Evolutionary conservation across 2,888 invertebrate species (phyloP).

Genomic region (Lycia hirtaria): DNA sequence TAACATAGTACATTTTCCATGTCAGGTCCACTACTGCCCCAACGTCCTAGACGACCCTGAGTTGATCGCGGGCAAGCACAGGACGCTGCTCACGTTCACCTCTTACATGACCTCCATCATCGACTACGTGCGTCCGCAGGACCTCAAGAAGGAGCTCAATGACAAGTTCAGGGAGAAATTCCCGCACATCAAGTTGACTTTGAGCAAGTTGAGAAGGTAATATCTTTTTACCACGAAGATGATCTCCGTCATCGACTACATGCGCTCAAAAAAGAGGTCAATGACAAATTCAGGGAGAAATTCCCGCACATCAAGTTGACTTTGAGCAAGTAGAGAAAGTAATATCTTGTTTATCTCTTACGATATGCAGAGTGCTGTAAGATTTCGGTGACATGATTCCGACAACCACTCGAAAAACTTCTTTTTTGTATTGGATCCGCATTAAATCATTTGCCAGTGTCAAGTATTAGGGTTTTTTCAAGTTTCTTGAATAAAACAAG

Average conservation of each 20-base stretch:
- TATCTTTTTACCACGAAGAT: conserved; percentile 87
- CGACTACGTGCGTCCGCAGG: conserved; percentile 97
- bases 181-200: conserved; percentile 96
- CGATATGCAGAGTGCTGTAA: too few species aligned
- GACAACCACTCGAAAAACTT: too few species aligned
- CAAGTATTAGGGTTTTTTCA: too few species aligned
- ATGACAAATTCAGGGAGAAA: conserved; percentile 88
- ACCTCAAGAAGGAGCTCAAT: conserved; percentile 98
- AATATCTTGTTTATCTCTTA: conserved; percentile 47
- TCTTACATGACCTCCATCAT: conserved; percentile 98
- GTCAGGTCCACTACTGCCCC: conserved; percentile 90
- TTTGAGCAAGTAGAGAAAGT: conserved; percentile 98
- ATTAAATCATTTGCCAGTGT: too few species aligned
- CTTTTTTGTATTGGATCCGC: too few species aligned
- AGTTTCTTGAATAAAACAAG: too few species aligned
- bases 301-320: conserved; percentile 98
- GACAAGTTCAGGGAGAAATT: conserved; percentile 98
- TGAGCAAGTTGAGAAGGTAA: conserved; percentile 98
- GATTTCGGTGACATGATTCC: too few species aligned
- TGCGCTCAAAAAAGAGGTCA: conserved; percentile 97
- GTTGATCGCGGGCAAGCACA: conserved; percentile 94
- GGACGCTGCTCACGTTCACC: conserved; percentile 94
- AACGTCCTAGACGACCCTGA: conserved; percentile 97
- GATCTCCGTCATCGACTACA: conserved; percentile 98
- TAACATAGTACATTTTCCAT: conserved; percentile 13